Percentiles rank a stretch among this genome's conserved stretches.
These are phyloP conservation scores for Xenentodon cancila DNA, from an alignment of 2,797 vertebrate species.

Conservation along the genomic window DNA sequence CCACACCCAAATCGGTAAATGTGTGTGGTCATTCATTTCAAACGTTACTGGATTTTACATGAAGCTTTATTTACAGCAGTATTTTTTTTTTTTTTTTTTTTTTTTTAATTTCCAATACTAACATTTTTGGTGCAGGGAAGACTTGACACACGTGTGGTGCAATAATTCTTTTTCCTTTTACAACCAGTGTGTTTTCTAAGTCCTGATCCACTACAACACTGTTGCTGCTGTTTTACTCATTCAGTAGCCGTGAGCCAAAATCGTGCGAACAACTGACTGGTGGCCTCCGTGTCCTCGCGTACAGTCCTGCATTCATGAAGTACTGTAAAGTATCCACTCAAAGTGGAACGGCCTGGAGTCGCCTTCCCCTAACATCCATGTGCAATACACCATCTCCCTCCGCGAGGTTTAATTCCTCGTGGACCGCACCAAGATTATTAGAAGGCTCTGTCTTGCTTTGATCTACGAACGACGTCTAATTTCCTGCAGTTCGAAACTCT, in stretches of 20 bases:
- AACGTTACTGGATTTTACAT: neutral
- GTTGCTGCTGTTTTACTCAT: constrained; percentile 34
- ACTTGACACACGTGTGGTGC: constrained; percentile 48
- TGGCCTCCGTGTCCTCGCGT: constrained; percentile 10
- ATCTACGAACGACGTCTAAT: constrained; percentile 11
- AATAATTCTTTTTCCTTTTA: constrained; percentile 60
- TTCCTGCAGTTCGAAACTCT: neutral
- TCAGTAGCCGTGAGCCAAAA: constrained; percentile 35
- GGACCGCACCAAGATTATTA: constrained; percentile 35
- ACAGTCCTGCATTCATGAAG: constrained; percentile 10
- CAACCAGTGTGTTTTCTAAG: constrained; percentile 27
- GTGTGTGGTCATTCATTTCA: neutral
- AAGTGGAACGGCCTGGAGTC: constrained; percentile 18
- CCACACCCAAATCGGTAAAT: neutral
- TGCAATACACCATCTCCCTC: constrained; percentile 23
- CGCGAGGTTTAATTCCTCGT: constrained; percentile 34
- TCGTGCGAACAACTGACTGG: neutral
- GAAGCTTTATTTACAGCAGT: constrained; percentile 45
- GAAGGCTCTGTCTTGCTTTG: constrained; percentile 16
- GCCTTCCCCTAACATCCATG: constrained; percentile 10
- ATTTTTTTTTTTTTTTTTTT: constrained; percentile 33
- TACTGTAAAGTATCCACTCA: constrained; percentile 7
- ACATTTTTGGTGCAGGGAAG: constrained; percentile 40
- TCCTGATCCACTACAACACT: constrained; percentile 32
- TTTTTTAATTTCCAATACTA: constrained; percentile 32